Evolutionary conservation across 2,888 invertebrate genomes (phyloP).

Genomic region (Amiota minor): DNA sequence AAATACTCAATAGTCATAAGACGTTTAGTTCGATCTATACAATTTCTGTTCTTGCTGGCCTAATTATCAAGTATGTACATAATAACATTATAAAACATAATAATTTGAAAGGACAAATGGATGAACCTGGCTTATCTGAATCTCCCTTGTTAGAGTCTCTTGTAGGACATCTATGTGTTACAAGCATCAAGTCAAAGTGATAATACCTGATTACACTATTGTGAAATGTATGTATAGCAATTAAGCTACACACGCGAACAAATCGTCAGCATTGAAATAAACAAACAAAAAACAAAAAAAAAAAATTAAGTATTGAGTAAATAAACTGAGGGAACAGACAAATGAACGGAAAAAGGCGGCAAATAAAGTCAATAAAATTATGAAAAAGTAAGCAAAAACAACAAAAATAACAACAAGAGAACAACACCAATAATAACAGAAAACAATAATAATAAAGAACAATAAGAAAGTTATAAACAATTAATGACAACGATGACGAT

Average conservation of each 20-base stretch:
- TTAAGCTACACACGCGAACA: constrained; percentile 11
- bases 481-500: background rate
- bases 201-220: too few species aligned
- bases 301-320: too few species aligned
- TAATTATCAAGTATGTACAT: too few species aligned
- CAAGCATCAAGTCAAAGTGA: too few species aligned
- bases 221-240: background rate
- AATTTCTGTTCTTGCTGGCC: too few species aligned
- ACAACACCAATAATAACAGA: background rate
- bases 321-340: background rate
- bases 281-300: background rate
- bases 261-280: background rate
- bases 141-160: too few species aligned
- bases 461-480: constrained; percentile 4
- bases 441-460: background rate
- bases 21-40: too few species aligned
- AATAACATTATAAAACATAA: too few species aligned
- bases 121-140: too few species aligned
- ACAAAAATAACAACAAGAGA: background rate
- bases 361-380: constrained; percentile 21
- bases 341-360: constrained; percentile 1
- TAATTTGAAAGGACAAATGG: too few species aligned
- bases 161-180: too few species aligned
- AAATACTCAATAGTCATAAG: too few species aligned
- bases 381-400: constrained; percentile 1